Conservation (phyloP, 2,113 vertebrate species). For the Myrmecobius fasciatus region DNA sequence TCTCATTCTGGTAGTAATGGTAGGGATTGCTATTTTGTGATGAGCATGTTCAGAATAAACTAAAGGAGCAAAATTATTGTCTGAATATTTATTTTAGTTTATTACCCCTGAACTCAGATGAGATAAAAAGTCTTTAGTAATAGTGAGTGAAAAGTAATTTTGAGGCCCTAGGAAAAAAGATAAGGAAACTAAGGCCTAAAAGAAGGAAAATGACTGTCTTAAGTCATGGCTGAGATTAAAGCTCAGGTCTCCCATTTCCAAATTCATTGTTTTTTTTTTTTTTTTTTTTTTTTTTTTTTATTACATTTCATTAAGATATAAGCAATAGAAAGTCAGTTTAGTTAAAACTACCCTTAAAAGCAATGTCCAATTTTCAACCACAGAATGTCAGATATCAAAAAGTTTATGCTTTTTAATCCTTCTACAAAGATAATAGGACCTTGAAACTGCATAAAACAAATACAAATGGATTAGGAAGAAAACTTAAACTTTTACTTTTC, state of each 20-base stretch:
- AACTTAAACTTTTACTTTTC: conserved; percentile 16
- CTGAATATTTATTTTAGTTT: conserved; percentile 27
- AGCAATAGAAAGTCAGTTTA: not conserved
- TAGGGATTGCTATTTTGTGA: conserved; percentile 5
- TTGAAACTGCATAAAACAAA: conserved; percentile 36
- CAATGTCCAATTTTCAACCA: not conserved
- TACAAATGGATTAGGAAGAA: conserved; percentile 6
- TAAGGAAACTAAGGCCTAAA: conserved; percentile 26
- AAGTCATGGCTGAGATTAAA: conserved; percentile 21
- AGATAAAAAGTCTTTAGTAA: not conserved
- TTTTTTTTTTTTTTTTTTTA: not conserved
- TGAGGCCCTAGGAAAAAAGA: conserved; percentile 41
- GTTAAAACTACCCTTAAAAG: not conserved
- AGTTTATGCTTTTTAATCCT: not conserved
- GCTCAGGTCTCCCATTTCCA: not conserved
- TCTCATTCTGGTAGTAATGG: not conserved
- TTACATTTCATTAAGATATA: not conserved
- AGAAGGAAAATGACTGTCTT: conserved; percentile 39
- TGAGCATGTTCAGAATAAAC: conserved; percentile 27
- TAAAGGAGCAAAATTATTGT: conserved; percentile 11
- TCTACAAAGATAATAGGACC: conserved; percentile 32
- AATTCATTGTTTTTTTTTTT: not conserved
- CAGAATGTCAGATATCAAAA: not conserved
- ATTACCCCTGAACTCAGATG: not conserved
- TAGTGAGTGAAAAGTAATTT: not conserved